These are phyloP conservation scores for Felis catus DNA, from an alignment of 2,113 vertebrate genomes.

Conservation along the genomic window DNA sequence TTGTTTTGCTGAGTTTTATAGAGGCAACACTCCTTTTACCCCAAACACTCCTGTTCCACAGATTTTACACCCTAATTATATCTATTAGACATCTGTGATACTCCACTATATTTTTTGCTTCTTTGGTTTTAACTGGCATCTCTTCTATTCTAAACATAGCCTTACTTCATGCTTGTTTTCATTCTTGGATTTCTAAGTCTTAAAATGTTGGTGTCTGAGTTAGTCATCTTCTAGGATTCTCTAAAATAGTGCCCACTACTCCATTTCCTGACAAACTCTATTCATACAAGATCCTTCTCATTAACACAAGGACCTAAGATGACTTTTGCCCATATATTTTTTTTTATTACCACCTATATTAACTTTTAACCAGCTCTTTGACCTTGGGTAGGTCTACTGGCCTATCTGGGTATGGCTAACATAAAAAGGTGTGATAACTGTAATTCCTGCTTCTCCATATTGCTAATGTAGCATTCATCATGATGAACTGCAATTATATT, in stretches of 20 bases:
- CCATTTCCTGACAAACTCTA: neutral
- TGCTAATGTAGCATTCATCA: neutral
- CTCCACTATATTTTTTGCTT: neutral
- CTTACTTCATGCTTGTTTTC: neutral
- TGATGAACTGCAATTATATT: neutral
- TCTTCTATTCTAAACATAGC: neutral
- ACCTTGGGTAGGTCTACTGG: neutral
- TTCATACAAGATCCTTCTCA: neutral
- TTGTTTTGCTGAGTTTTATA: neutral
- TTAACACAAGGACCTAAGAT: neutral
- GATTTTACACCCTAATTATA: slow-evolving; percentile 10
- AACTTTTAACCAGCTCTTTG: neutral
- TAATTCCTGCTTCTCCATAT: neutral
- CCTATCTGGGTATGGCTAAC: neutral
- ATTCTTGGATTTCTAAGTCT: neutral
- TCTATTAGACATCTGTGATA: neutral
- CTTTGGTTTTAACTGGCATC: neutral
- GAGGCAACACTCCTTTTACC: neutral
- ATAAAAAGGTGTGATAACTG: neutral
- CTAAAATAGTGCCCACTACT: neutral
- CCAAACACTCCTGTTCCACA: neutral
- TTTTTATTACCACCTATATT: neutral
- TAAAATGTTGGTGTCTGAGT: neutral
- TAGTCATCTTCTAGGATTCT: neutral
- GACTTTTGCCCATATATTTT: neutral